A percentile compares a stretch with the other conserved stretches of the same genome.
phyloP scores from a whole-genome alignment of 2,888 invertebrate genomes.

The Mythimna albipuncta region DNA sequence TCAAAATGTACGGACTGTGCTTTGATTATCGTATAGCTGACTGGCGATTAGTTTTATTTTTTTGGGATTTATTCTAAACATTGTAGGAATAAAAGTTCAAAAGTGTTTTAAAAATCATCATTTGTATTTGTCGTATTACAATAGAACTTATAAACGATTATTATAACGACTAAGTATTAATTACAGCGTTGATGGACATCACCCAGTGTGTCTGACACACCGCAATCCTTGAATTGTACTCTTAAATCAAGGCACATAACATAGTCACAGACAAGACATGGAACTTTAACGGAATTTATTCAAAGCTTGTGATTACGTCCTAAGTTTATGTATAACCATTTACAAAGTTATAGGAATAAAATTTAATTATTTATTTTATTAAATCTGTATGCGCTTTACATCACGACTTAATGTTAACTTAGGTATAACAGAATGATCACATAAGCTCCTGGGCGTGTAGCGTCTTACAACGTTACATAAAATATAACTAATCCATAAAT shows the following conservation, averaged over 20 bases:
- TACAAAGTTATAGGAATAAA: constrained; percentile 53
- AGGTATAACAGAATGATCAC: constrained; percentile 81
- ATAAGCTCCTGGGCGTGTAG: constrained; percentile 80
- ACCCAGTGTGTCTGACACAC: constrained; percentile 62
- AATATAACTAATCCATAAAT: constrained; percentile 78
- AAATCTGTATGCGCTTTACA: constrained; percentile 57
- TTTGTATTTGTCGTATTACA: constrained; percentile 78
- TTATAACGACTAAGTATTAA: constrained; percentile 68
- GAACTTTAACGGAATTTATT: constrained; percentile 46
- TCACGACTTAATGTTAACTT: constrained; percentile 60
- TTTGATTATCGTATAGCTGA: background rate
- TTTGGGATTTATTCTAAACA: background rate
- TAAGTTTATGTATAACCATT: constrained; percentile 49
- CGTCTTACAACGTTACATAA: constrained; percentile 76
- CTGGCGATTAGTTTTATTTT: background rate
- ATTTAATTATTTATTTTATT: constrained; percentile 38
- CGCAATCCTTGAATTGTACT: constrained; percentile 65
- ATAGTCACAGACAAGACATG: constrained; percentile 64
- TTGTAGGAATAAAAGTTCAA: constrained; percentile 57
- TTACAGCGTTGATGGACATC: constrained; percentile 59
- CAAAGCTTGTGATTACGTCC: constrained; percentile 57
- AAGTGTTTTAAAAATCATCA: constrained; percentile 65
- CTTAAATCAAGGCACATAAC: constrained; percentile 65
- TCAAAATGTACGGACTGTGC: too few species aligned
- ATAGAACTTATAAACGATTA: constrained; percentile 69